A percentile compares a stretch with the other conserved stretches of the same genome.
These are phyloP conservation scores for Hippoglossus hippoglossus DNA, from an alignment of 2,797 vertebrate genomes.

Conservation along the genomic window DNA sequence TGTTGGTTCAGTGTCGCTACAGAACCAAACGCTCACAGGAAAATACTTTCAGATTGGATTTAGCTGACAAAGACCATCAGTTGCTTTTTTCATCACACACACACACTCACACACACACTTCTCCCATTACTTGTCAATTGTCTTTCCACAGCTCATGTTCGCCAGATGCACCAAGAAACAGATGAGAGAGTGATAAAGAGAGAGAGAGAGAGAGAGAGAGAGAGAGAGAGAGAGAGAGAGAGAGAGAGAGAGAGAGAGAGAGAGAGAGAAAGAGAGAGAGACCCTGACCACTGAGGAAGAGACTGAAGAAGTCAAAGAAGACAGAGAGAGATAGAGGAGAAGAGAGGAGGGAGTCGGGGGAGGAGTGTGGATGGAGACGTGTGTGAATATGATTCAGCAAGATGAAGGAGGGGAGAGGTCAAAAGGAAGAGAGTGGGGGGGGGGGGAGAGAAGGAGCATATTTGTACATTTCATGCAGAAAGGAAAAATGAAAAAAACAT, in stretches of 20 bases:
- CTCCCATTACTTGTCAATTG: constrained; percentile 65
- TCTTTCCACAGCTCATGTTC: constrained; percentile 68
- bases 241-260: constrained; percentile 30
- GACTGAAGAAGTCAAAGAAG: constrained; percentile 22
- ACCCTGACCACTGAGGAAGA: constrained; percentile 6
- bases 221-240: constrained; percentile 4
- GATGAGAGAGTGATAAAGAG: constrained; percentile 40
- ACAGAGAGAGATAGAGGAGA: neutral
- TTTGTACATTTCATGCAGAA: neutral
- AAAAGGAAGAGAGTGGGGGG: constrained; percentile 42
- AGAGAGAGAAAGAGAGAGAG: neutral
- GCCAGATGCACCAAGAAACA: constrained; percentile 66
- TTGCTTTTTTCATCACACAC: constrained; percentile 55
- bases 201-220: constrained; percentile 5
- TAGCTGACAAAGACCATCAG: constrained; percentile 46
- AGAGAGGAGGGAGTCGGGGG: neutral
- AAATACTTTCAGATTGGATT: constrained; percentile 56
- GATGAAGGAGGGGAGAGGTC: constrained; percentile 66
- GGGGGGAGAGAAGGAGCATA: constrained; percentile 7
- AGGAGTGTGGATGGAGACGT: constrained; percentile 31
- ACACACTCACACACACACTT: constrained; percentile 43
- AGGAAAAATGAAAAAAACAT: neutral
- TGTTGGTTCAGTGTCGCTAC: constrained; percentile 26
- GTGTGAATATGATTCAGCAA: constrained; percentile 59
- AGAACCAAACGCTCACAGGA: constrained; percentile 43